Evolutionary conservation across 2,888 invertebrate species (phyloP).

Genomic region (Meteorus cinctellus): DNA sequence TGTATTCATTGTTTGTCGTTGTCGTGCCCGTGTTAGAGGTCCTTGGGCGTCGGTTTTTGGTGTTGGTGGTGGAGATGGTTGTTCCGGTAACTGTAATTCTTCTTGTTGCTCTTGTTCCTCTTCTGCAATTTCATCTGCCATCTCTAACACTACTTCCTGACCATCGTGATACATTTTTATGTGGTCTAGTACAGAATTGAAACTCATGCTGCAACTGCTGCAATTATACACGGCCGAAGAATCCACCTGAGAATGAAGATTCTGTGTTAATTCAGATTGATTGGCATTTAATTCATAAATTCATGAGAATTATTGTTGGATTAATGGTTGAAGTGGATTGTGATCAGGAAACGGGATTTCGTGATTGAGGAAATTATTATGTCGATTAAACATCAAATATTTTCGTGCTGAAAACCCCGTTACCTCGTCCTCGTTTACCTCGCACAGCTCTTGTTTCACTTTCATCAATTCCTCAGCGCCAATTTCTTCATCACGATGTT

Average conservation of each 20-base stretch:
- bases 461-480: conserved; percentile 58
- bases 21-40: conserved; percentile 53
- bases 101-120: neutral
- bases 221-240: conserved; percentile 77
- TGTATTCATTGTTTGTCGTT: conserved; percentile 70
- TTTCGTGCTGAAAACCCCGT: conserved; percentile 6
- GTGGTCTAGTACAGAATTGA: conserved; percentile 80
- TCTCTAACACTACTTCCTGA: conserved; percentile 81
- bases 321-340: neutral
- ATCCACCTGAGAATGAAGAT: conserved; percentile 51
- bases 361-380: conserved; percentile 11
- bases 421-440: conserved; percentile 54
- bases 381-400: neutral
- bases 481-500: conserved; percentile 59
- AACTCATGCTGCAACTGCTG: conserved; percentile 79
- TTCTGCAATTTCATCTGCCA: conserved; percentile 61
- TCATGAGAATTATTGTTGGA: neutral
- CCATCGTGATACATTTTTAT: conserved; percentile 80
- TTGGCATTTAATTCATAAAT: neutral
- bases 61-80: conserved; percentile 2
- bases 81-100: neutral
- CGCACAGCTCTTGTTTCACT: conserved; percentile 65
- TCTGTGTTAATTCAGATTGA: conserved; percentile 9
- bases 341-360: conserved; percentile 7
- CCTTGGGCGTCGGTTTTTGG: conserved; percentile 36